Conservation (phyloP, 2,113 vertebrate species). For the Naja naja region DNA sequence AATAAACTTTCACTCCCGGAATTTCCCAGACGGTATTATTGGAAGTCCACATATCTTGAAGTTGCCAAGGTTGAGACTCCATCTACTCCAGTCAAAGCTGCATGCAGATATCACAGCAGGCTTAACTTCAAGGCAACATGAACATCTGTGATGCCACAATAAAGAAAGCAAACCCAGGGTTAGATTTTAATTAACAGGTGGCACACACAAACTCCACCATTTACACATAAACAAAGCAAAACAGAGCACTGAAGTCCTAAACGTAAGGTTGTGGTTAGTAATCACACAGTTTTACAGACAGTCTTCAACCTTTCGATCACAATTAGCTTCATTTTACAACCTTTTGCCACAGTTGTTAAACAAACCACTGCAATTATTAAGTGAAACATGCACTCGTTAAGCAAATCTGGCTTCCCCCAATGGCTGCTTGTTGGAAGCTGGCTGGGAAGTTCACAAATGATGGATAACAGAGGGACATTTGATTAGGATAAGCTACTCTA, state of each 20-base stretch:
- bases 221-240: conserved; percentile 18
- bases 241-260: conserved; percentile 10
- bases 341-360: neutral
- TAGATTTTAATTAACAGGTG: neutral
- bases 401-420: neutral
- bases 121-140: accelerated
- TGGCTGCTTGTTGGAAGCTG: neutral
- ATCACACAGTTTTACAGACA: neutral
- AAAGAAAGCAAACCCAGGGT: neutral
- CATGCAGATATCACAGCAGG: accelerated
- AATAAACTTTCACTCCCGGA: neutral
- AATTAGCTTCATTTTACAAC: neutral
- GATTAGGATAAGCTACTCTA: neutral
- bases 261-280: neutral
- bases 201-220: neutral
- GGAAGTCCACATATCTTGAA: neutral
- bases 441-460: neutral
- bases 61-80: neutral
- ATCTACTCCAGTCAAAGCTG: conserved; percentile 5
- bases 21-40: neutral
- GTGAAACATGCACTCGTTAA: neutral
- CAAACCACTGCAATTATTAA: neutral
- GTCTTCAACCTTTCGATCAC: neutral
- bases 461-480: neutral
- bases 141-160: neutral